phyloP scores from a whole-genome alignment of 2,888 invertebrate genomes.

The Tinea pellionella region DNA sequence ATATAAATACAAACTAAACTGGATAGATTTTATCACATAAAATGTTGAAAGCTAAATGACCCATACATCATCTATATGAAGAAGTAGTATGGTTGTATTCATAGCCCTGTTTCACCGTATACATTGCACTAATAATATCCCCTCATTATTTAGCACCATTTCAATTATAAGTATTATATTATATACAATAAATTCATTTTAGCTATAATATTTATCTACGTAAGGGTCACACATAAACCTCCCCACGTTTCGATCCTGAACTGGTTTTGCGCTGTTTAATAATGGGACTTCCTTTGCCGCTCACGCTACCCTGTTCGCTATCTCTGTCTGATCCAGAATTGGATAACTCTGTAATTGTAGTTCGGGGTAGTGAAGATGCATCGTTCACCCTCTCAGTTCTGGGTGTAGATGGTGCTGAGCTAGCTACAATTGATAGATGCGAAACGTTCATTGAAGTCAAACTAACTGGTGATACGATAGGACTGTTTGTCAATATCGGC shows the following conservation, averaged over 20 bases:
- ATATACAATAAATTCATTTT: background rate
- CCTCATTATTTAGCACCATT: conserved; percentile 10
- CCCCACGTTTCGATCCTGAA: conserved; percentile 45
- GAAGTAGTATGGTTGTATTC: background rate
- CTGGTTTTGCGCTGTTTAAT: conserved; percentile 25
- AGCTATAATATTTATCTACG: background rate
- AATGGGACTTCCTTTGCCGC: conserved; percentile 32
- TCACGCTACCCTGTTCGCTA: conserved; percentile 34
- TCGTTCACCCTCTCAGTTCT: conserved; percentile 31
- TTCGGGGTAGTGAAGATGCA: conserved; percentile 25
- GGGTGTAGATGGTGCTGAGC: conserved; percentile 61
- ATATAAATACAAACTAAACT: background rate
- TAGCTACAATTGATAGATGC: conserved; percentile 66
- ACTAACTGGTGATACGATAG: conserved; percentile 37
- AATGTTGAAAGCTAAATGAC: background rate
- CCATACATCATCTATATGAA: background rate
- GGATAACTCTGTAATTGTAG: conserved; percentile 30
- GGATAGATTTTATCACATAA: background rate
- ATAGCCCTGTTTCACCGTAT: conserved; percentile 9
- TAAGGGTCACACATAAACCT: conserved; percentile 46
- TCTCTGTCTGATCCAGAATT: conserved; percentile 37
- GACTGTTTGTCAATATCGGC: conserved; percentile 54
- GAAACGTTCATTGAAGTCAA: conserved; percentile 71
- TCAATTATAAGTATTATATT: background rate
- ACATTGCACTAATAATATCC: background rate